These are phyloP conservation scores for Rhimphoctona megacephalus DNA, from an alignment of 2,888 invertebrate genomes.

Conservation along the genomic window DNA sequence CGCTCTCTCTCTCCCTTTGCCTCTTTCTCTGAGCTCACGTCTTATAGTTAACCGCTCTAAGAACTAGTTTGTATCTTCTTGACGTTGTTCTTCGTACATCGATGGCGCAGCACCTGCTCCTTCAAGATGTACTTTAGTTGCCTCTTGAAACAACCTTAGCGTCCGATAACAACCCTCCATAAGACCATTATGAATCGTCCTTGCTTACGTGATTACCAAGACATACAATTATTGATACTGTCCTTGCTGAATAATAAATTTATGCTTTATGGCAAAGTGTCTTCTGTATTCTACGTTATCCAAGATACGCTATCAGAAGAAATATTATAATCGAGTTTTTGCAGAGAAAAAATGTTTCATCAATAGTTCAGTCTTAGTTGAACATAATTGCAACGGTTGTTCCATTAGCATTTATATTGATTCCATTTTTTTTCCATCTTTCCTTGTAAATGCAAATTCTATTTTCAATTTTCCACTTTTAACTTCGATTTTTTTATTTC, in stretches of 20 bases:
- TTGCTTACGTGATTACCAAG: constrained; percentile 12
- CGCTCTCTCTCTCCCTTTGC: constrained; percentile 1
- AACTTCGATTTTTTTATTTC: not conserved
- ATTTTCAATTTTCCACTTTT: not conserved
- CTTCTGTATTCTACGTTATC: not conserved
- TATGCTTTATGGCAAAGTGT: not conserved
- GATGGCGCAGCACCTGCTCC: constrained; percentile 62
- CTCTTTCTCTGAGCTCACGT: constrained; percentile 16
- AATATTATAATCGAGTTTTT: not conserved
- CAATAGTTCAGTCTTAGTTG: not conserved
- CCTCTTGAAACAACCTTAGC: constrained; percentile 32
- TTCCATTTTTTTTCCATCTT: not conserved
- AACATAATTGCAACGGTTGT: not conserved
- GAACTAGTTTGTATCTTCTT: constrained; percentile 65
- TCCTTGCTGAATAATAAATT: not conserved
- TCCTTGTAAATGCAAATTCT: not conserved
- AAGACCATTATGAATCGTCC: constrained; percentile 33
- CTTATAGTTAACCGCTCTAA: constrained; percentile 46
- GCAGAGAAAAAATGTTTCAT: not conserved
- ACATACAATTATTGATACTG: constrained; percentile 6
- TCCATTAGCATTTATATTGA: not conserved
- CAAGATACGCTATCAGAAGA: not conserved
- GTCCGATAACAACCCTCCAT: constrained; percentile 54
- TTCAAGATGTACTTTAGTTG: constrained; percentile 38
- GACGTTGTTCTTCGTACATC: constrained; percentile 48